Base-by-base conservation (phyloP, 2,113 vertebrate genomes). In the Channa argus region DNA sequence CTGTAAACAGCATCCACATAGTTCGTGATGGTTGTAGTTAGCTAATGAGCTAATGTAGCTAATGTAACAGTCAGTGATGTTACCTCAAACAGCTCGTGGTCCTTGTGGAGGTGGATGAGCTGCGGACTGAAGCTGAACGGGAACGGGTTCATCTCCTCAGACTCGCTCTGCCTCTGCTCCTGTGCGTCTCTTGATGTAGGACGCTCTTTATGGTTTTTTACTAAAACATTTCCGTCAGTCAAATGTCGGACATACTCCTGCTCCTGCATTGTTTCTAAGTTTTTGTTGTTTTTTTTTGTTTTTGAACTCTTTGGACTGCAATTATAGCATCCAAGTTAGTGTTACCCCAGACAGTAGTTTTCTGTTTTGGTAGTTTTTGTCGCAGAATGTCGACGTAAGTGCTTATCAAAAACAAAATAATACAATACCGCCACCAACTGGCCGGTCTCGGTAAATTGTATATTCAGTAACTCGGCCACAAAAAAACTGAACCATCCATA, bases 51-150 rank as follows among this genome's bases (percentile, higher is more conserved):
- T 41, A 7, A 55, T 9, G 13, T 52, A 9, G 24, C 11, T 38
- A 3, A 6, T n/a, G 24, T 41, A 15, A 41, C 8, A 8, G 7
- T 14, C 8, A 6, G 59, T 12, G 6, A 0, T 2, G 24, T 77
- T 85, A 96, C 96, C 94, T 96, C 96, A 8, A 97, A 93, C 0
- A 95, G 86, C 33, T 94, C 90, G 70, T 96, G 93, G 1, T 95
- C 92, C 8, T 77, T 88, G 13, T 89, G 78, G 43, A 96, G 79
- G 1, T 65, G 91, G 8, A 95, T 59, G 33, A 83, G 81, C 10
- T 90, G 87, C 0, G 95, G 92, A 0, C 6, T 50, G 79, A 95
- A 96, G 46, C 5, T 72, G 77, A 96, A 94, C 0, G 91, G 92
- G 77, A 96, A 94, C 0, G 91, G 92, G 34, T 63, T 65, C 34